Evolutionary conservation across 2,113 vertebrate genomes (phyloP).

Genomic region (Lipophrys pholis): DNA sequence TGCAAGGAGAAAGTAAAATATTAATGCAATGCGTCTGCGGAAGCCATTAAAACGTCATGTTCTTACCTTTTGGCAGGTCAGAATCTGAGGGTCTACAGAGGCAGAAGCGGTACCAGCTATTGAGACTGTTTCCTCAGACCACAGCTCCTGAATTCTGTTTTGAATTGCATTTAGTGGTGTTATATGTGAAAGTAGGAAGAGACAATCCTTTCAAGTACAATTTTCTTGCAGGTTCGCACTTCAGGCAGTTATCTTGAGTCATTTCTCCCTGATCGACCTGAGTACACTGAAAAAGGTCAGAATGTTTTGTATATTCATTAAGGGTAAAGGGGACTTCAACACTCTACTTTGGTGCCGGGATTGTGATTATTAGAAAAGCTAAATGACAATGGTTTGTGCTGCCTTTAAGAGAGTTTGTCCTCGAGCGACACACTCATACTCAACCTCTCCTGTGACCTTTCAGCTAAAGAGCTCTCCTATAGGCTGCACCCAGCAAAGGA

Average conservation of each 20-base stretch:
- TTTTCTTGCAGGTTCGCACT: neutral
- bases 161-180: too few species aligned
- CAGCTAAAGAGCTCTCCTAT: slow-evolving; percentile 11
- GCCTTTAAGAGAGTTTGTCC: neutral
- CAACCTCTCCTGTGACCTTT: slow-evolving; percentile 27
- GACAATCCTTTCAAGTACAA: too few species aligned
- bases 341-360: neutral
- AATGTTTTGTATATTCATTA: neutral
- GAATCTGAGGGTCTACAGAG: too few species aligned
- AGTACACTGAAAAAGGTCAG: neutral
- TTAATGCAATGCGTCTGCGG: too few species aligned
- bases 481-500: neutral
- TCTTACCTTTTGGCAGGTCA: too few species aligned
- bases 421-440: neutral
- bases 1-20: too few species aligned
- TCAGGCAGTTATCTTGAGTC: neutral
- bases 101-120: too few species aligned
- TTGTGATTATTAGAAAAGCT: neutral
- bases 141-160: too few species aligned
- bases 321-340: slow-evolving; percentile 6
- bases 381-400: slow-evolving; percentile 6
- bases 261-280: neutral
- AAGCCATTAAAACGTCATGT: too few species aligned
- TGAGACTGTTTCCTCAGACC: too few species aligned
- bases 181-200: too few species aligned